phyloP scores from a whole-genome alignment of 1,140 invertebrate species.

The Drosophila pseudoobscura region DNA sequence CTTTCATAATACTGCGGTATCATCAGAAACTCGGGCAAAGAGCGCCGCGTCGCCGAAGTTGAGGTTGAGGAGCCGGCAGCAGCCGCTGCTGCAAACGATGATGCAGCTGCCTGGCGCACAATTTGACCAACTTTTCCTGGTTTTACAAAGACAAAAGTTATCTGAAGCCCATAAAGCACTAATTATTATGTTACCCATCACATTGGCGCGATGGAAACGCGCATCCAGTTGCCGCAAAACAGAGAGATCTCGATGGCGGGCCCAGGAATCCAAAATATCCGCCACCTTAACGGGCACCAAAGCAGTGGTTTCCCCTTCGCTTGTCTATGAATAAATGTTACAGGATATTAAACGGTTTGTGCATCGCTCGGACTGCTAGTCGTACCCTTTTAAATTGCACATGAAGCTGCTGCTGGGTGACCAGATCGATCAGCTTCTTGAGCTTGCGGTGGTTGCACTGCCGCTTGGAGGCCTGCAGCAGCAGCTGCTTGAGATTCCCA shows the following conservation, averaged over 20 bases:
- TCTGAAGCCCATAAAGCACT: background rate
- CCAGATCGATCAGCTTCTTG: slow-evolving; percentile 68
- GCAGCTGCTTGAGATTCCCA: slow-evolving; percentile 63
- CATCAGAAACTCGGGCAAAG: slow-evolving; percentile 68
- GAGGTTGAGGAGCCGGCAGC: slow-evolving; percentile 44
- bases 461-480: slow-evolving; percentile 70
- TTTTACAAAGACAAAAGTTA: background rate
- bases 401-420: slow-evolving; percentile 61
- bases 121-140: slow-evolving; percentile 76
- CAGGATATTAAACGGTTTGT: background rate
- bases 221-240: slow-evolving; percentile 64
- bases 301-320: slow-evolving; percentile 16
- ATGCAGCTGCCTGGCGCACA: slow-evolving; percentile 60
- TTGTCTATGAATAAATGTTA: slow-evolving; percentile 17
- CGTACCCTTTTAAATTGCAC: slow-evolving; percentile 73
- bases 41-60: slow-evolving; percentile 40
- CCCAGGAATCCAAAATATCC: slow-evolving; percentile 68
- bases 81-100: slow-evolving; percentile 20
- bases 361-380: background rate
- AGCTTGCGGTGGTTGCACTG: slow-evolving; percentile 73
- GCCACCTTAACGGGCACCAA: slow-evolving; percentile 65
- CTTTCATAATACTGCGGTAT: slow-evolving; percentile 80
- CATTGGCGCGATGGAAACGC: slow-evolving; percentile 70
- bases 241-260: slow-evolving; percentile 66
- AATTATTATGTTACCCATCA: slow-evolving; percentile 52